A percentile compares a stretch with the other conserved stretches of the same genome.
phyloP scores from a whole-genome alignment of 2,797 vertebrate species.

The Lophotriccus pileatus region DNA sequence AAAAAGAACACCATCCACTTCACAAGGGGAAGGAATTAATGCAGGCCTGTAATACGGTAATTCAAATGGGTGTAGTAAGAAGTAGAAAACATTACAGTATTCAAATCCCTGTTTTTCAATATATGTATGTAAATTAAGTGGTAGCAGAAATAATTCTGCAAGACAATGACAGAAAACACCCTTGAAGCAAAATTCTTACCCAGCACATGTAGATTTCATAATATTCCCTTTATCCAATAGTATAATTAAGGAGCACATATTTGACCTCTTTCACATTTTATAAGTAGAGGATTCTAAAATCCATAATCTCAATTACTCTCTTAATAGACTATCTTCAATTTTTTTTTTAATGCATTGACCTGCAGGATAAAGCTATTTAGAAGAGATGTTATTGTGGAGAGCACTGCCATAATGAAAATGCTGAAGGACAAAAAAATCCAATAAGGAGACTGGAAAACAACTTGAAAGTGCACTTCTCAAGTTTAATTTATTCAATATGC shows the following conservation, averaged over 20 bases:
- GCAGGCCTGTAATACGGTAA: background rate
- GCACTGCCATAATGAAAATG: constrained; percentile 14
- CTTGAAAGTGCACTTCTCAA: background rate
- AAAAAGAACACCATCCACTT: background rate
- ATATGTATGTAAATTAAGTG: background rate
- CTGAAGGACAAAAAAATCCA: constrained; percentile 51
- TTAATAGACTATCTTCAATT: constrained; percentile 24
- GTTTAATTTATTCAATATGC: background rate
- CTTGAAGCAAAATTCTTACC: background rate
- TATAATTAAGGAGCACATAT: background rate
- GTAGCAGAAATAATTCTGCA: background rate
- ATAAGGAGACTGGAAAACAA: background rate
- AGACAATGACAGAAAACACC: background rate
- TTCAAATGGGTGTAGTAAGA: background rate
- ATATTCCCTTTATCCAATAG: background rate
- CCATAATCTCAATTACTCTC: constrained; percentile 52
- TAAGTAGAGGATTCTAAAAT: constrained; percentile 26
- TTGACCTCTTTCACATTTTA: constrained; percentile 25
- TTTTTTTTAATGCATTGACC: constrained; percentile 4
- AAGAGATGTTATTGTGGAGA: background rate
- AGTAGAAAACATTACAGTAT: background rate
- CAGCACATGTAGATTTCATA: background rate
- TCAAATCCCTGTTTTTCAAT: background rate
- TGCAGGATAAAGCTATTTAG: constrained; percentile 51
- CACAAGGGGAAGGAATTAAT: background rate